phyloP scores from a whole-genome alignment of 1,140 invertebrate genomes.

The Planococcus citri region DNA sequence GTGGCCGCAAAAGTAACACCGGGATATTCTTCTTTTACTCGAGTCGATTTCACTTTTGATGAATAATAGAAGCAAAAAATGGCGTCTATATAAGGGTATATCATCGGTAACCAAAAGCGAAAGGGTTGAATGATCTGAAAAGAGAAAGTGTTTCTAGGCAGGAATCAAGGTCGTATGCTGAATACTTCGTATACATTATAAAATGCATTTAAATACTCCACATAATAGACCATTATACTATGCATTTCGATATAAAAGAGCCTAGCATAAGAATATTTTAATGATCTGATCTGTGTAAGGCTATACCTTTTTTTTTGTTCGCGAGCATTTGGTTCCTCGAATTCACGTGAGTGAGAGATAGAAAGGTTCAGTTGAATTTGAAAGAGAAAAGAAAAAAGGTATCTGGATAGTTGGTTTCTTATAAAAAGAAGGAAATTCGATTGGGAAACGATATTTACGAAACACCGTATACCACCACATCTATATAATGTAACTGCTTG shows the following conservation, averaged over 20 bases:
- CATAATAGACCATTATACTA: too few relatives aligned
- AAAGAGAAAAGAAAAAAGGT: neutral
- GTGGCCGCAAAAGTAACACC: neutral
- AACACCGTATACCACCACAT: neutral
- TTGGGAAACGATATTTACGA: neutral
- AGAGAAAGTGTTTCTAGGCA: neutral
- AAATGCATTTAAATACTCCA: too few relatives aligned
- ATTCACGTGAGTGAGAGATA: too few relatives aligned
- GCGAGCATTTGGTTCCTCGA: too few relatives aligned
- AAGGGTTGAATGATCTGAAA: neutral
- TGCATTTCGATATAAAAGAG: too few relatives aligned
- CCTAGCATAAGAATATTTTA: too few relatives aligned
- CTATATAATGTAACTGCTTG: conserved; percentile 14
- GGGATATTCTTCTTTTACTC: neutral
- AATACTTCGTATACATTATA: too few relatives aligned
- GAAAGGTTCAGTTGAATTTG: neutral
- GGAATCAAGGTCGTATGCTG: neutral
- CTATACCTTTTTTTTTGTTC: too few relatives aligned
- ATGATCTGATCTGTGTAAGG: too few relatives aligned
- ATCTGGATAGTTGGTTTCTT: too few relatives aligned
- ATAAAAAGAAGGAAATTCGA: neutral
- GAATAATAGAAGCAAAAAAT: neutral
- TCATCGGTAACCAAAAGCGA: too few relatives aligned
- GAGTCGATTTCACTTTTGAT: neutral
- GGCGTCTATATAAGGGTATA: neutral